Evolutionary conservation across 1,140 invertebrate species (phyloP), one percentile per base, ranked within the genome.

Genomic region (Drosophila sturtevanti): DNA sequence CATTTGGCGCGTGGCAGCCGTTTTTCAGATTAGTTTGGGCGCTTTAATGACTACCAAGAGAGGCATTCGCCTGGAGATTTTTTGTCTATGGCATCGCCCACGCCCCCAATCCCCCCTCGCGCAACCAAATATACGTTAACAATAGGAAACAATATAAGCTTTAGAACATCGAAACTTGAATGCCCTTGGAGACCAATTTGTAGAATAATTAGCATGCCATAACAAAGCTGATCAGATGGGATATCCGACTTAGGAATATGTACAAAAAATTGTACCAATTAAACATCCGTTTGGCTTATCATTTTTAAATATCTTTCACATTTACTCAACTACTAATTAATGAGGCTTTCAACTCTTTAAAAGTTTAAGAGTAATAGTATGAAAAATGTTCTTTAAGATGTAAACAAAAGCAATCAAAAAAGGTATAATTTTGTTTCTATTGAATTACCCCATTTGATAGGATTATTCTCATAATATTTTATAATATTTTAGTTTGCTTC

Each of bases 1-100:
- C 69, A 81, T 85, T 81, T 86, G 69, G 69, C 81, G 66, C 66
- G 65, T 80, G 77, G 63, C 77, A 73, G 60, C 75, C 68, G 70
- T 79, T 80, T 80, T 79, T 77, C 72, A 65, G 68, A 68, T 77
- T 79, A 63, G 78, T 69, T 48, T 64, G 64, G 63, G 52, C 63
- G 55, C 65, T 55, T 63, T 81, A 81, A 85, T 86, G 81, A 85
- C 77, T 68, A 77, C 61, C 68, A 73, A 59, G 73, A 73, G 63
- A 67, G 48, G 63, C 37, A 58, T 56, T 74, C 72, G 72, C 72
- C 62, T 73, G 70, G 44, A 74, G 70, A 74, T 54, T 73, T 51
- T 55, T 38, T 14, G 37, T 38, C 56, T 24, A 5, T 41, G 37
- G 22, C 22, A 22, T 54, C 21, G n/a, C n/a, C n/a, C n/a, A n/a